These are phyloP conservation scores for Eutolmus rufibarbis DNA, from an alignment of 2,888 invertebrate genomes.

Conservation along the genomic window DNA sequence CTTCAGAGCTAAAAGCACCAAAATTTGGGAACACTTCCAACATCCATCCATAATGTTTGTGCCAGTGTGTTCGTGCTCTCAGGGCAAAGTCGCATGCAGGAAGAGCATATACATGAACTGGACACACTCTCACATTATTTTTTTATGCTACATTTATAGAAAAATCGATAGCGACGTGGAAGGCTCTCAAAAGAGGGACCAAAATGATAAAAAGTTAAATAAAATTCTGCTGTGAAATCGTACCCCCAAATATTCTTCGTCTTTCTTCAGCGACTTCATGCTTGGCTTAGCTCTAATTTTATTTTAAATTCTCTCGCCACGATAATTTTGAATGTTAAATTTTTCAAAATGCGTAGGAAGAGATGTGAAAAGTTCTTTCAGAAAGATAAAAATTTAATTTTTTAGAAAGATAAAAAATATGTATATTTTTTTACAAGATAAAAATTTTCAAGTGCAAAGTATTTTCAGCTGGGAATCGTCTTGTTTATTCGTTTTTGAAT, in stretches of 20 bases:
- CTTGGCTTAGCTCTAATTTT: neutral
- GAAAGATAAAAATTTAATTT: neutral
- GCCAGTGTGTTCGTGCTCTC: neutral
- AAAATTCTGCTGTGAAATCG: neutral
- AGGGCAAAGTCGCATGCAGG: neutral
- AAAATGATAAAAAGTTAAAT: neutral
- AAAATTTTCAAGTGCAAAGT: neutral
- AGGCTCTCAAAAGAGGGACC: conserved; percentile 6
- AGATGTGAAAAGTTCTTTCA: neutral
- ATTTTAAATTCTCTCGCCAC: neutral
- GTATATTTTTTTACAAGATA: neutral
- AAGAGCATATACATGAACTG: neutral
- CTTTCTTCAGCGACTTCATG: neutral
- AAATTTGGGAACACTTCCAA: conserved; percentile 17
- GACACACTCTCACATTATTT: neutral
- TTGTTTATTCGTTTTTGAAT: neutral
- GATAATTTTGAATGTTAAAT: neutral
- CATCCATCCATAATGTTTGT: neutral
- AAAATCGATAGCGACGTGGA: conserved; percentile 2
- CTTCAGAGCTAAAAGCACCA: neutral
- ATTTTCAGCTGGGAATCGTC: neutral
- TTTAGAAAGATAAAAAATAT: neutral
- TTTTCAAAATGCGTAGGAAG: neutral
- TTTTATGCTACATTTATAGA: conserved; percentile 6
- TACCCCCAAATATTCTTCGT: neutral